Percentiles rank a stretch among this genome's conserved stretches.
These are phyloP conservation scores for Hippocampus mohnikei DNA, from an alignment of 2,113 vertebrate genomes.

Conservation along the genomic window DNA sequence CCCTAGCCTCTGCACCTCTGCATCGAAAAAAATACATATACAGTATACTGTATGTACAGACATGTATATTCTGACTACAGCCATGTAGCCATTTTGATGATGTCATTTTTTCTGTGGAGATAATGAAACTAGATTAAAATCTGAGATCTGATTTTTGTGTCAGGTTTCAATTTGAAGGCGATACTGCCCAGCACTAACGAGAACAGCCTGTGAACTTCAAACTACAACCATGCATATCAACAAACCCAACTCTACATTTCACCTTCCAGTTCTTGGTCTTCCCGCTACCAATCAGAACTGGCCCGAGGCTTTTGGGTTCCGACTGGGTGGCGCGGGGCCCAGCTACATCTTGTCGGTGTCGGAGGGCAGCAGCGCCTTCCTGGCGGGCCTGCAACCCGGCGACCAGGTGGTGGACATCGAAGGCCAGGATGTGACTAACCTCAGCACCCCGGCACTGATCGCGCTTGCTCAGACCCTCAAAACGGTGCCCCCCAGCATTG, in stretches of 20 bases:
- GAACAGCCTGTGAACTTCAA: not conserved
- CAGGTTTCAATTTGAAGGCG: not conserved
- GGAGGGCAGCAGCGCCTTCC: conserved; percentile 86
- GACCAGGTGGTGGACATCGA: conserved; percentile 96
- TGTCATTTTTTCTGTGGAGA: too few species aligned
- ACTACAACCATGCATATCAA: not conserved
- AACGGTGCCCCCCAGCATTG: conserved; percentile 90
- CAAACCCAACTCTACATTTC: not conserved
- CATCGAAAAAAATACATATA: too few species aligned
- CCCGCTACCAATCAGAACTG: conserved; percentile 87
- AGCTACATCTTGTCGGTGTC: conserved; percentile 91
- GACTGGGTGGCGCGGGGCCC: conserved; percentile 83
- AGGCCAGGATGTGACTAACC: conserved; percentile 82
- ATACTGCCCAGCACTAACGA: not conserved
- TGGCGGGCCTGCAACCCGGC: conserved; percentile 84
- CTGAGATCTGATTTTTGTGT: too few species aligned
- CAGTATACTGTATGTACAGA: too few species aligned
- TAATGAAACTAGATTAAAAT: too few species aligned
- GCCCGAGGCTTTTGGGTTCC: conserved; percentile 94
- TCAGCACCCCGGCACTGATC: conserved; percentile 78
- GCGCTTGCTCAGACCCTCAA: conserved; percentile 79
- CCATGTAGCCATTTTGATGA: too few species aligned
- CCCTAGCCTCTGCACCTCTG: too few species aligned
- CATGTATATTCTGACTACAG: too few species aligned
- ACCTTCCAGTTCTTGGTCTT: conserved; percentile 72